These are phyloP conservation scores for Crossaster papposus DNA, from an alignment of 53 echinoderm and acorn worm species.

Conservation along the genomic window DNA sequence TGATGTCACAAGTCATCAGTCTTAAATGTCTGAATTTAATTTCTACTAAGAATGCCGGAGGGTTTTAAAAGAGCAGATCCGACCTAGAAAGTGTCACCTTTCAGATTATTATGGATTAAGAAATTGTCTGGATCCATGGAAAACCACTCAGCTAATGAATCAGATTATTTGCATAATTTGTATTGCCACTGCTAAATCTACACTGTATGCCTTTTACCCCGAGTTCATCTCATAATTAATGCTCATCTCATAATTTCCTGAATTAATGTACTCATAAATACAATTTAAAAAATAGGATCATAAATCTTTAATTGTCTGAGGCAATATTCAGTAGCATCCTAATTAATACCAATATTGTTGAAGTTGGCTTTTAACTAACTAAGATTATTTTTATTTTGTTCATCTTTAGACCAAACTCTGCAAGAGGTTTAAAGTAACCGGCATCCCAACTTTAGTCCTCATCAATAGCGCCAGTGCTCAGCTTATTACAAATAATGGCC, in stretches of 20 bases:
- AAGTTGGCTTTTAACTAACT: background rate
- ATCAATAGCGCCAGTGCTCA: constrained; percentile 76
- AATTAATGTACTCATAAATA: background rate
- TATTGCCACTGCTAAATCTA: background rate
- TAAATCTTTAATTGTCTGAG: too few species aligned
- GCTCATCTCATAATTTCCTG: background rate
- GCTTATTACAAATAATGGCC: constrained; percentile 70
- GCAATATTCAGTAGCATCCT: background rate
- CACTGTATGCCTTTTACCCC: background rate
- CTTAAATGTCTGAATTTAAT: constrained; percentile 49
- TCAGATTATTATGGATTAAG: background rate
- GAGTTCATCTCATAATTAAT: background rate
- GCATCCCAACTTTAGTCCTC: constrained; percentile 78
- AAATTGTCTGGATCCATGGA: background rate
- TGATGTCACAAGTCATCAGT: constrained; percentile 51
- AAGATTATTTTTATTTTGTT: background rate
- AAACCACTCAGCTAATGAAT: constrained; percentile 7
- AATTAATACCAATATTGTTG: background rate
- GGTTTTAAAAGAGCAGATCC: background rate
- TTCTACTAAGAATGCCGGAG: constrained; percentile 1
- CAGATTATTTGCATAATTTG: background rate
- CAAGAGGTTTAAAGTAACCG: constrained; percentile 78
- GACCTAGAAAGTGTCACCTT: constrained; percentile 3
- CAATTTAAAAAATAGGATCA: too few species aligned
- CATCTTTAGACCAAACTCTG: constrained; percentile 69